Conservation (phyloP, 2,888 invertebrate genomes). For the Tetragonisca angustula region DNA sequence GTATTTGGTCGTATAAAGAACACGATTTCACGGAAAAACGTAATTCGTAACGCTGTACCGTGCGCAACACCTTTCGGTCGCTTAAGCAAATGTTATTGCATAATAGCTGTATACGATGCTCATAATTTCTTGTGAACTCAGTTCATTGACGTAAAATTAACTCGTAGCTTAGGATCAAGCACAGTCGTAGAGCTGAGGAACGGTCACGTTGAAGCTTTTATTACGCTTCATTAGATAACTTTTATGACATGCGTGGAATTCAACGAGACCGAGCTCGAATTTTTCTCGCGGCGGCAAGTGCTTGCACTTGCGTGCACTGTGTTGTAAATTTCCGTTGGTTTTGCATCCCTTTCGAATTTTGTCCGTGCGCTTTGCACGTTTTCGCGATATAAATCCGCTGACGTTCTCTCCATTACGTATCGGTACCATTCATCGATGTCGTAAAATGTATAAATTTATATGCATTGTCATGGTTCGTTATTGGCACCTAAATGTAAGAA, state of each 20-base stretch:
- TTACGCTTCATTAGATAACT: constrained; percentile 33
- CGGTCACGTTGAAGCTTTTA: constrained; percentile 46
- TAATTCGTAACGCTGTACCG: constrained; percentile 27
- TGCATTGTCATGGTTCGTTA: too few relatives aligned
- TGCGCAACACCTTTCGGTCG: constrained; percentile 27
- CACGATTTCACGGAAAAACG: constrained; percentile 15
- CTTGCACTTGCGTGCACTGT: neutral
- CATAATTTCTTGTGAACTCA: constrained; percentile 37
- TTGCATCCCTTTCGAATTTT: neutral
- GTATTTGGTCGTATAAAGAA: neutral
- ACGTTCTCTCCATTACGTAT: too few relatives aligned
- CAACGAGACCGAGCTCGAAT: constrained; percentile 7
- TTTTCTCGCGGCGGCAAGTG: constrained; percentile 6
- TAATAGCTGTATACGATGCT: constrained; percentile 18
- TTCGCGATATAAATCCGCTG: neutral
- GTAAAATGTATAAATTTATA: too few relatives aligned
- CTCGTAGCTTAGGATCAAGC: constrained; percentile 41
- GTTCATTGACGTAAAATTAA: constrained; percentile 43
- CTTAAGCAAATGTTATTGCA: constrained; percentile 37
- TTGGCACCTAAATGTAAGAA: too few relatives aligned
- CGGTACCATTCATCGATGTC: too few relatives aligned
- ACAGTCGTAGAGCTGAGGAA: constrained; percentile 34
- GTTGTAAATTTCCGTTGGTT: neutral
- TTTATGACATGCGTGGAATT: constrained; percentile 27
- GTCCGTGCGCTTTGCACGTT: neutral